Evolutionary conservation across 2,888 invertebrate genomes (phyloP), one percentile per base, ranked within the genome.

Genomic region (Zeuzera pyrina): DNA sequence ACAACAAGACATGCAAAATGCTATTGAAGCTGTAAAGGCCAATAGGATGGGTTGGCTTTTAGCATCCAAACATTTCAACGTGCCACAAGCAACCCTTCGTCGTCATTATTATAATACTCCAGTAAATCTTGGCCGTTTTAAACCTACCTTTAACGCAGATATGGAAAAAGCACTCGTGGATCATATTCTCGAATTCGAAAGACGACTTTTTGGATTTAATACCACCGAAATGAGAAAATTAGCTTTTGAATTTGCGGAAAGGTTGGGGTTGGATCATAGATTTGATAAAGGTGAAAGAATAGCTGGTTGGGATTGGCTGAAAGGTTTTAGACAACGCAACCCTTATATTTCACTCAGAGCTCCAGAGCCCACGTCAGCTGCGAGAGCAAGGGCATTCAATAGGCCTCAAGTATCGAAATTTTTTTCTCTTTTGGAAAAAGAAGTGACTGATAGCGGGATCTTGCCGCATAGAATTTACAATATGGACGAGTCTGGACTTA

Each of bases 381-480:
- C n/a, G n/a, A n/a, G n/a, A n/a, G n/a, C n/a, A n/a, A n/a, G n/a
- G n/a, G n/a, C n/a, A n/a, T n/a, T n/a, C n/a, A n/a, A n/a, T n/a
- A n/a, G n/a, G n/a, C n/a, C n/a, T n/a, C n/a, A n/a, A n/a, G n/a
- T n/a, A n/a, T n/a, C n/a, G n/a, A n/a, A n/a, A n/a, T n/a, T n/a
- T n/a, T n/a, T n/a, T n/a, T n/a, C n/a, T n/a, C n/a, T n/a, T n/a
- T n/a, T n/a, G n/a, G n/a, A n/a, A n/a, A n/a, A n/a, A n/a, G n/a
- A n/a, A n/a, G n/a, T n/a, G n/a, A n/a, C n/a, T n/a, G n/a, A n/a
- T n/a, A n/a, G 43, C 29, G 30, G 28, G 34, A 39, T 49, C 39
- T 13, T 33, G 11, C 31, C 47, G 23, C 35, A 40, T 29, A 16
- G 35, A 31, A 49, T 49, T 22, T 54, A 36, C 29, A 53, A 54